Evolutionary conservation across 1,140 invertebrate genomes (phyloP), one percentile per base, ranked within the genome.

Genomic region (Gryon sp.): DNA sequence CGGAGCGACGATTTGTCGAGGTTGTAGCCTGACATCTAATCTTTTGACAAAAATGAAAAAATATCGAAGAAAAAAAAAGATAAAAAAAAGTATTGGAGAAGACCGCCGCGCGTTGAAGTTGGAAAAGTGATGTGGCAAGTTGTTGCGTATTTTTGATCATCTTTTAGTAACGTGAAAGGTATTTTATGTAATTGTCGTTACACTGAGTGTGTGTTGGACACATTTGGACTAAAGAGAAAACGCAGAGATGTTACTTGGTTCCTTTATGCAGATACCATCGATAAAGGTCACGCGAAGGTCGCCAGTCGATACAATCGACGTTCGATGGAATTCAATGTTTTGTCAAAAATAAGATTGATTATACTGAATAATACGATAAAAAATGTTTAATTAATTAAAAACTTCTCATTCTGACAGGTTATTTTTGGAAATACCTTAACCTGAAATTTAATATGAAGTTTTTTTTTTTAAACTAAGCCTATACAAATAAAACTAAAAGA

Each of bases 171-270:
- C 20, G 68, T 72, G 57, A 72, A 62, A 72, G 68, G 68, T 55
- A 72, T 53, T 72, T 72, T 72, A 72, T 72, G 24, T 72, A 72
- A 72, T 55, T 72, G 52, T 4, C 15, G 5, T 38, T 48, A 28
- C 41, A 40, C n/a, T 34, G 11, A 24, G 22, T 52, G n/a, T n/a
- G n/a, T n/a, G n/a, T n/a, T n/a, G n/a, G n/a, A 48, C 28, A 48
- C 46, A 57, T 48, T 57, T 28, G 12, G 19, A 0, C 7, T 18
- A n/a, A 15, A 14, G 8, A 8, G 30, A 46, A n/a, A n/a, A n/a
- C n/a, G n/a, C n/a, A n/a, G n/a, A 53, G 30, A 48, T 41, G 55
- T 11, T 30, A 19, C 43, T 16, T 4, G 11, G 30, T 11, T 12
- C 8, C 5, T 40, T 12, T 8, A 9, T 14, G 45, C 14, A 50